Base-by-base conservation (phyloP, 2,888 invertebrate species). In the Phyllotreta cruciferae region DNA sequence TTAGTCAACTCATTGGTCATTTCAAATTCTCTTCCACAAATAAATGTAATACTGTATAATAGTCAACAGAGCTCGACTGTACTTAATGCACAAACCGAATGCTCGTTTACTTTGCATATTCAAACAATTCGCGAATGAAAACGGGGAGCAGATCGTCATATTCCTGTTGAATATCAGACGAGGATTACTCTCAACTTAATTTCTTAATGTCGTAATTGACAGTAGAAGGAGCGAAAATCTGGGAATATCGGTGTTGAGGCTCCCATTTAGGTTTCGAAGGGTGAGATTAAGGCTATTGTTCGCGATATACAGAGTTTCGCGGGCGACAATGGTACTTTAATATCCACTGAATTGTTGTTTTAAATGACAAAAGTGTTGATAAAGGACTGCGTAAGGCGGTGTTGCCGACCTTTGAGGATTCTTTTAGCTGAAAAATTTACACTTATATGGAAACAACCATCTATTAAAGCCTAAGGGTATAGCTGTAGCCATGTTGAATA, bases 51-150 rank as follows among this genome's bases (percentile, higher is more conserved):
- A 44, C 14, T n/a, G n/a, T n/a, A n/a, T n/a, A n/a, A n/a, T n/a
- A n/a, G n/a, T n/a, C n/a, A n/a, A n/a, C n/a, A n/a, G n/a, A n/a
- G n/a, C n/a, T 44, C 44, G 14, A 44, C 44, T 44, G 44, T 44
- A 44, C 44, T 44, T 44, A 44, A 24, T 44, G 7, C 44, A 7
- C 6, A 44, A 44, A 44, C 44, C 10, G 44, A 13, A 9, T 10
- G 56, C 11, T 56, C 13, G n/a, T 9, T 56, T 24, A 56, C 42
- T 24, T 56, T 47, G 36, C 56, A 56, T 56, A 56, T 36, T 45
- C 56, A 45, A 45, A 56, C 56, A 56, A 56, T 56, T 37, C n/a
- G 9, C n/a, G 44, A 37, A 56, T 47, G 42, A 34, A 47, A 56
- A 56, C 45, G 36, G 45, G 45, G 41, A 44, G 41, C n/a, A 41